Conservation (phyloP, 2,797 vertebrate genomes). For the Myiothlypis coronata region DNA sequence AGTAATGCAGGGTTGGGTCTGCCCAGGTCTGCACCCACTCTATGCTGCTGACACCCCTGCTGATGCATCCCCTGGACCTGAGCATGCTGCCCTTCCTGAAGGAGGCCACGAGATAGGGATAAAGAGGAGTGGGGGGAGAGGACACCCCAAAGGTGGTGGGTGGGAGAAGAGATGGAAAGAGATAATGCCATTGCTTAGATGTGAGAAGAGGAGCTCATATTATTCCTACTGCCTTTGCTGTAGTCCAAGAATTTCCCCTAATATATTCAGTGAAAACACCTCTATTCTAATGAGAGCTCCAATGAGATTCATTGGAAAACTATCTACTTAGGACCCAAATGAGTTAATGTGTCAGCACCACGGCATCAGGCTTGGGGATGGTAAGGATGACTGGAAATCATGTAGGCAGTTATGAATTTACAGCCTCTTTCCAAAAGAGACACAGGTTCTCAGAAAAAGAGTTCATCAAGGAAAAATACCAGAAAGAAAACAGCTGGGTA, state of each 20-base stretch:
- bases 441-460: neutral
- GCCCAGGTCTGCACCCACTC: neutral
- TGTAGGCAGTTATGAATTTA: rapidly evolving
- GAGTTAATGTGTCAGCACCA: rapidly evolving
- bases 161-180: neutral
- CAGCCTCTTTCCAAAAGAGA: neutral
- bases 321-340: neutral
- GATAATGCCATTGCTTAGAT: neutral
- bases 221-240: neutral
- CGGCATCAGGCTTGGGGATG: neutral
- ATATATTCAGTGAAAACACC: neutral
- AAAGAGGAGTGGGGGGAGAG: neutral
- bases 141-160: neutral
- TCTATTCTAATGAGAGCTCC: neutral
- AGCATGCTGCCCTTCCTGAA: neutral
- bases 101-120: neutral
- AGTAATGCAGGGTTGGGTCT: neutral
- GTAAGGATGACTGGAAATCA: neutral
- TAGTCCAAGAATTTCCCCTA: neutral
- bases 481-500: neutral
- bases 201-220: neutral
- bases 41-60: neutral
- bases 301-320: neutral
- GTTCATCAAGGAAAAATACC: neutral
- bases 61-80: neutral